Evolutionary conservation across 2,888 invertebrate species (phyloP).

Genomic region (Callinectes sapidus): DNA sequence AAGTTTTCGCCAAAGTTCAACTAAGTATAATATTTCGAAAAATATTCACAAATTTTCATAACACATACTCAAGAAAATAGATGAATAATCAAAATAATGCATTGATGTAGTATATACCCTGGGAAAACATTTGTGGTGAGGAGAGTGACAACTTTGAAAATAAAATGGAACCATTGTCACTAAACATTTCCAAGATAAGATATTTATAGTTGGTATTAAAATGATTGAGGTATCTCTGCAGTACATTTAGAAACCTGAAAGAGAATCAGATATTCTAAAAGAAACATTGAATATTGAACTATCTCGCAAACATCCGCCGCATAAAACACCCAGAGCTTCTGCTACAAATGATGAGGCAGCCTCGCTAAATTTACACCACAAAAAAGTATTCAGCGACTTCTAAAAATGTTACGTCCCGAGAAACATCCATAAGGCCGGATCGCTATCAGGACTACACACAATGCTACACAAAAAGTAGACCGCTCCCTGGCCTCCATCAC

Average conservation of each 20-base stretch:
- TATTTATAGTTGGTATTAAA: not conserved
- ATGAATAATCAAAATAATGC: too few relatives aligned
- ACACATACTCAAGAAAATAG: not conserved
- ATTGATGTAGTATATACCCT: too few relatives aligned
- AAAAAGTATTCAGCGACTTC: not conserved
- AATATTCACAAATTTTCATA: not conserved
- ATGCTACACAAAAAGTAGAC: constrained; percentile 12
- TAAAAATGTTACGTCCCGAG: not conserved
- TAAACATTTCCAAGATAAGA: not conserved
- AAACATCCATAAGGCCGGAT: not conserved
- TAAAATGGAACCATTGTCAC: not conserved
- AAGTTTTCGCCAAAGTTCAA: not conserved
- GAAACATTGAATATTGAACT: too few relatives aligned
- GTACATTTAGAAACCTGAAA: not conserved
- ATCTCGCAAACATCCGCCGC: not conserved
- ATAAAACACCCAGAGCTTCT: not conserved
- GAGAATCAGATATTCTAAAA: too few relatives aligned
- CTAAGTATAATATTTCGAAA: not conserved
- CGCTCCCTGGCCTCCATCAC: not conserved
- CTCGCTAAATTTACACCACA: not conserved
- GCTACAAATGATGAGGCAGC: not conserved
- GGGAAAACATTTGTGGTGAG: too few relatives aligned
- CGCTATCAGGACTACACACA: not conserved
- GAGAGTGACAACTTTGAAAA: not conserved
- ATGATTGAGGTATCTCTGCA: not conserved